Conservation (phyloP, 2,888 invertebrate species). For the Lasiommata megera region DNA sequence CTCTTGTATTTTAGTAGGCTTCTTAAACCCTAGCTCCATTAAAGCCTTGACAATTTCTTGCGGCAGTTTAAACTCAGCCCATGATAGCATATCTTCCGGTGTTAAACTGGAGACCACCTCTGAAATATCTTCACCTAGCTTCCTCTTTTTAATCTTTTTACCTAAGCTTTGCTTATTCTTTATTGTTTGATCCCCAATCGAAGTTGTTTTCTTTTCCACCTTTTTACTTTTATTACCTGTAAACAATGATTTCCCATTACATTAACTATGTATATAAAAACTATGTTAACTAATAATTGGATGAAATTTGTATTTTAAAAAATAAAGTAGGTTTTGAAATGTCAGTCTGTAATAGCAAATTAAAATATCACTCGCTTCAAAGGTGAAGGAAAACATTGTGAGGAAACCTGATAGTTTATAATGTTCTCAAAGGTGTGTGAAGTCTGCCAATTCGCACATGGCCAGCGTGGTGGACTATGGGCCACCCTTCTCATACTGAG, state of each 20-base stretch:
- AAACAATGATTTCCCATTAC: not conserved
- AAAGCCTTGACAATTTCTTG: constrained; percentile 87
- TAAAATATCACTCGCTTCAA: too few relatives aligned
- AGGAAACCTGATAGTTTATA: too few relatives aligned
- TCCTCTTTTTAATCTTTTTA: constrained; percentile 44
- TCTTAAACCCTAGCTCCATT: constrained; percentile 86
- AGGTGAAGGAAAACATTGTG: too few relatives aligned
- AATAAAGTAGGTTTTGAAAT: too few relatives aligned
- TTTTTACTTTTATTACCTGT: constrained; percentile 10
- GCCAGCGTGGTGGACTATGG: too few relatives aligned
- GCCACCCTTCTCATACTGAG: too few relatives aligned
- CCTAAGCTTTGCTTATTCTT: constrained; percentile 13
- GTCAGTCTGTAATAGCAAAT: too few relatives aligned
- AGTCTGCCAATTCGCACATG: too few relatives aligned
- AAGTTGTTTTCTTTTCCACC: constrained; percentile 8
- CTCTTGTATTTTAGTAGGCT: constrained; percentile 95
- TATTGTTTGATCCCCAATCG: not conserved
- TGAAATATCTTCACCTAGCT: constrained; percentile 53
- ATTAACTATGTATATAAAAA: too few relatives aligned
- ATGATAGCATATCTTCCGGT: constrained; percentile 78
- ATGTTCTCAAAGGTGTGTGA: too few relatives aligned
- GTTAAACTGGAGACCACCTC: constrained; percentile 46
- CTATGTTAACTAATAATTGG: too few relatives aligned
- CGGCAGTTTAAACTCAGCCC: constrained; percentile 87
- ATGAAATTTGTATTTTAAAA: too few relatives aligned